phyloP scores from a whole-genome alignment of 2,797 vertebrate genomes.

The Heterohyrax brucei region DNA sequence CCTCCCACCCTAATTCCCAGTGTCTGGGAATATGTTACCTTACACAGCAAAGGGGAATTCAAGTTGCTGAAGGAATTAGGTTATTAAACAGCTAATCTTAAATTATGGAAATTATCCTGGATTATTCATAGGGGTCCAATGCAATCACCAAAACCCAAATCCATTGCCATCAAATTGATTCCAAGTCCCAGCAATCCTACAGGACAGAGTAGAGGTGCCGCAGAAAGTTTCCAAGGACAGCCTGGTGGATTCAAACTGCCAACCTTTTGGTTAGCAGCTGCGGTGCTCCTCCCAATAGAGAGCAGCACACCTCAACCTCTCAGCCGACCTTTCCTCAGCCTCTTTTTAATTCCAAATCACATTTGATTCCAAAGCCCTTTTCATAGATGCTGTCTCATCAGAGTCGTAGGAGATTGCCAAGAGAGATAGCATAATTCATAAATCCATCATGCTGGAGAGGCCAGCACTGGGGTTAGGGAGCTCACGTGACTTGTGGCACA shows the following conservation, averaged over 20 bases:
- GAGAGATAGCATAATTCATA: background rate
- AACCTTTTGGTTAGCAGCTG: too few species aligned
- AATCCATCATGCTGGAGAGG: background rate
- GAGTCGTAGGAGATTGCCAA: slow-evolving; percentile 42
- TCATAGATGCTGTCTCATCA: slow-evolving; percentile 40
- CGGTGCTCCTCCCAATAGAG: too few species aligned
- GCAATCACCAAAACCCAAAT: background rate
- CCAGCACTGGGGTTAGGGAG: slow-evolving; percentile 10
- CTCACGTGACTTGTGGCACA: background rate
- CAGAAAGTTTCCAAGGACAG: too few species aligned
- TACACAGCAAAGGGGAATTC: too few species aligned
- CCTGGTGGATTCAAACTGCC: too few species aligned
- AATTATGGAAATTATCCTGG: too few species aligned
- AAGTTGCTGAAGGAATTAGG: background rate
- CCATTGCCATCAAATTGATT: too few species aligned
- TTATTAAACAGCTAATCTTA: background rate
- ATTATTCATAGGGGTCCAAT: too few species aligned
- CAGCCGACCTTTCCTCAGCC: background rate
- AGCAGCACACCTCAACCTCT: background rate
- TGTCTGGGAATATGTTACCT: background rate
- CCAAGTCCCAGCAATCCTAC: too few species aligned
- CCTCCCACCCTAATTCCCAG: background rate
- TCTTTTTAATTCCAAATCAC: slow-evolving; percentile 41
- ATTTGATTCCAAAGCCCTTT: slow-evolving; percentile 38
- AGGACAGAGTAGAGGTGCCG: too few species aligned